Percentiles rank a stretch among this genome's conserved stretches.
These are phyloP conservation scores for Paratilapia polleni DNA, from an alignment of 2,113 vertebrate species.

Conservation along the genomic window DNA sequence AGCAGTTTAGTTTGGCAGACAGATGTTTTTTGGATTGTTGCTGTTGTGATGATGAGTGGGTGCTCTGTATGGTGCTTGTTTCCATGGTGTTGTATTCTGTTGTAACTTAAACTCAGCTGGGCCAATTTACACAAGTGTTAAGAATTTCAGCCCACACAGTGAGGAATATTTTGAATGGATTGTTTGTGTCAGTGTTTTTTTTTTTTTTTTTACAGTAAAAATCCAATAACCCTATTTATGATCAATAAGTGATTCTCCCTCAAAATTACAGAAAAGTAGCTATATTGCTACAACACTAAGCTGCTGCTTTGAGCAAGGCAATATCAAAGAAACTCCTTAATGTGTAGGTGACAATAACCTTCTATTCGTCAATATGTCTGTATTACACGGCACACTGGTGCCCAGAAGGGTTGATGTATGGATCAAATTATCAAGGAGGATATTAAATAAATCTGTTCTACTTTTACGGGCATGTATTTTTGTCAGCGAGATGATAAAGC, in stretches of 20 bases:
- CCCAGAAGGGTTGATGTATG: slow-evolving; percentile 48
- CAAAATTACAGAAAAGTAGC: background rate
- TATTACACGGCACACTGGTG: background rate
- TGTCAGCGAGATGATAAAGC: slow-evolving; percentile 53
- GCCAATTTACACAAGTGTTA: background rate
- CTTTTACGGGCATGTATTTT: slow-evolving; percentile 48
- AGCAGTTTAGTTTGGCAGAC: slow-evolving; percentile 33
- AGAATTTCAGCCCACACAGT: slow-evolving; percentile 7
- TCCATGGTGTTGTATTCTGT: slow-evolving; percentile 26
- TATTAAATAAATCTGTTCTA: slow-evolving; percentile 62
- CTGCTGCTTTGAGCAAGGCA: slow-evolving; percentile 30
- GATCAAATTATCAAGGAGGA: slow-evolving; percentile 59
- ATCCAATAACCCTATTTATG: background rate
- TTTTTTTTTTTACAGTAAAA: background rate
- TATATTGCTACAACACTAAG: slow-evolving; percentile 7
- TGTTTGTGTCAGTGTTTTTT: background rate
- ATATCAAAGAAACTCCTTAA: slow-evolving; percentile 36
- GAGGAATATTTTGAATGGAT: slow-evolving; percentile 10
- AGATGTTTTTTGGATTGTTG: slow-evolving; percentile 20
- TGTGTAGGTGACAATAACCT: slow-evolving; percentile 44
- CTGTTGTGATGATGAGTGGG: slow-evolving; percentile 40
- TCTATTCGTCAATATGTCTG: slow-evolving; percentile 18
- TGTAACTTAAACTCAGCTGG: slow-evolving; percentile 18
- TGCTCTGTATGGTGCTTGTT: slow-evolving; percentile 23
- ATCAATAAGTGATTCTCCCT: background rate